phyloP scores from a whole-genome alignment of 2,797 vertebrate genomes.

The Clarias laeviceps region DNA sequence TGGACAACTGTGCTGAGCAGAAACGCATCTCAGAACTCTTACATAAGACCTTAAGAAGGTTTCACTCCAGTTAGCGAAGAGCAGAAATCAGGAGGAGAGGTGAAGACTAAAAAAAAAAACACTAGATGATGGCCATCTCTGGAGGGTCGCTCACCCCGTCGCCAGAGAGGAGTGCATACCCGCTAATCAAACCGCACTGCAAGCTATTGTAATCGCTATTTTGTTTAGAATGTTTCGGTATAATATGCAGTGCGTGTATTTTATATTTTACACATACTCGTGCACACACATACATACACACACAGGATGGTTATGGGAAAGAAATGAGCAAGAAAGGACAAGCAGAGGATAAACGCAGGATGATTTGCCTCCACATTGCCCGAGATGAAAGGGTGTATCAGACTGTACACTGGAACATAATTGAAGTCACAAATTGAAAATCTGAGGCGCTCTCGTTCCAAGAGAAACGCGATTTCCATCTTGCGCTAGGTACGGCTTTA shows the following conservation, averaged over 20 bases:
- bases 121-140: not conserved
- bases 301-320: not conserved
- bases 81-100: not conserved
- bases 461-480: not conserved
- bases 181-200: not conserved
- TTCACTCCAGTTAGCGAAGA: not conserved
- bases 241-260: not conserved
- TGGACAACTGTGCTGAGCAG: not conserved
- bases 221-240: no score
- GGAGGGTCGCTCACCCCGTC: not conserved
- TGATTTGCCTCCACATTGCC: not conserved
- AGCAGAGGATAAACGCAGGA: slow-evolving; percentile 7
- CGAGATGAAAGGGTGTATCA: not conserved
- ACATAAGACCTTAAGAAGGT: not conserved
- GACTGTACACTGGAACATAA: not conserved
- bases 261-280: not conserved
- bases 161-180: not conserved
- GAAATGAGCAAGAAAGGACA: slow-evolving; percentile 9
- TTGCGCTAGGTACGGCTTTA: not conserved
- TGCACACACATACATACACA: not conserved
- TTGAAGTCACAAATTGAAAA: slow-evolving; percentile 29
- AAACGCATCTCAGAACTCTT: not conserved
- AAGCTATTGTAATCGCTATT: not conserved
- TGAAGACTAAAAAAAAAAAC: not conserved
- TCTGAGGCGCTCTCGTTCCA: not conserved